A percentile compares a stretch with the other conserved stretches of the same genome.
Conservation (phyloP, 2,888 invertebrate species). For the Aelia acuminata region DNA sequence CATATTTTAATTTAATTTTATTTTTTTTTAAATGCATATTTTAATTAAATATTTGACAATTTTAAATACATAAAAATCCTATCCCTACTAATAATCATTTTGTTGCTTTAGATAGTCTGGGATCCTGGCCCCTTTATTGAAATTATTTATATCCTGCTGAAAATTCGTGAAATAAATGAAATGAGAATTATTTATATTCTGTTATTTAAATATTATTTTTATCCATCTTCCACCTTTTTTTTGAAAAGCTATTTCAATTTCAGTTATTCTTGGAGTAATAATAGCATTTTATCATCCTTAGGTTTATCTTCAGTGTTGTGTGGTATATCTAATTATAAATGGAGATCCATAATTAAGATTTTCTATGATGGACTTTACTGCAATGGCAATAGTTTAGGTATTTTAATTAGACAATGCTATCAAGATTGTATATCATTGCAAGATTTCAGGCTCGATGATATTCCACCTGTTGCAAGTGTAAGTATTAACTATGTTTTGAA, state of each 20-base stretch:
- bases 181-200: no score
- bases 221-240: no score
- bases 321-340: slow-evolving; percentile 18
- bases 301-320: background rate
- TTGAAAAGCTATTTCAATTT: background rate
- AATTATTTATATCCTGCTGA: no score
- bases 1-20: no score
- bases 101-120: no score
- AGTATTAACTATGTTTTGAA: background rate
- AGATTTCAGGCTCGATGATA: background rate
- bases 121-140: no score
- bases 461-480: slow-evolving; percentile 11
- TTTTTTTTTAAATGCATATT: no score
- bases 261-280: background rate
- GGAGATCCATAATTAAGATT: background rate
- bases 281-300: background rate
- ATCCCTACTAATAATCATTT: no score
- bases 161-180: no score
- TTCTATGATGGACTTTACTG: background rate
- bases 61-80: no score
- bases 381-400: background rate
- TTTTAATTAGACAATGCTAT: background rate
- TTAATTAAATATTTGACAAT: no score
- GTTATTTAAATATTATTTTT: no score
- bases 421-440: background rate